Percentiles rank a stretch among this genome's conserved stretches.
Conservation (phyloP, 2,888 invertebrate species). For the Heliconius aoede region DNA sequence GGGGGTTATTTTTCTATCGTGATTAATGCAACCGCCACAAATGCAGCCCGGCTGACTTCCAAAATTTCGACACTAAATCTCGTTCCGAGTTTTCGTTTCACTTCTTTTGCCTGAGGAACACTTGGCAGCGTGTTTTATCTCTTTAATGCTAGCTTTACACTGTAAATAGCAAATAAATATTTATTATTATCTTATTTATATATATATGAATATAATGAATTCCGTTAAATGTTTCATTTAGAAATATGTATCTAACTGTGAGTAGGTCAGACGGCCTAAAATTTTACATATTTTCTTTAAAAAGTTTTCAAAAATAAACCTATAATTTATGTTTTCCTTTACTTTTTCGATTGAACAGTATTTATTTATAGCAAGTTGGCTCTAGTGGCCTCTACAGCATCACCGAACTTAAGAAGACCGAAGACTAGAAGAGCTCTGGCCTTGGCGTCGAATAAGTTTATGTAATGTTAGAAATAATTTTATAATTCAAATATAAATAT, state of each 20-base stretch:
- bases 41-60: conserved; percentile 80
- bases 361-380: too few relatives aligned
- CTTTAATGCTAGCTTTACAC: conserved; percentile 76
- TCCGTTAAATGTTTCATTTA: too few relatives aligned
- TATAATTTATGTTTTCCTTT: not conserved
- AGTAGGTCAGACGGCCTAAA: too few relatives aligned
- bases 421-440: not conserved
- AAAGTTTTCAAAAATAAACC: too few relatives aligned
- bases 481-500: not conserved
- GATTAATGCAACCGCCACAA: conserved; percentile 78
- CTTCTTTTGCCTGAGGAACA: conserved; percentile 78
- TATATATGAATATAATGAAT: too few relatives aligned
- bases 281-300: too few relatives aligned
- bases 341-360: not conserved
- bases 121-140: conserved; percentile 82
- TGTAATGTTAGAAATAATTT: not conserved
- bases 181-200: conserved; percentile 41
- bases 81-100: conserved; percentile 66
- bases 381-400: not conserved
- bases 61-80: conserved; percentile 81
- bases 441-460: not conserved
- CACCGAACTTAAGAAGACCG: not conserved
- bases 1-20: conserved; percentile 72
- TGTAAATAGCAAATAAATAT: conserved; percentile 68
- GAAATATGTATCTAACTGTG: too few relatives aligned